Percentiles rank a stretch among this genome's conserved stretches.
These are phyloP conservation scores for Glomeris marginata DNA, from an alignment of 2,888 invertebrate species.

Conservation along the genomic window DNA sequence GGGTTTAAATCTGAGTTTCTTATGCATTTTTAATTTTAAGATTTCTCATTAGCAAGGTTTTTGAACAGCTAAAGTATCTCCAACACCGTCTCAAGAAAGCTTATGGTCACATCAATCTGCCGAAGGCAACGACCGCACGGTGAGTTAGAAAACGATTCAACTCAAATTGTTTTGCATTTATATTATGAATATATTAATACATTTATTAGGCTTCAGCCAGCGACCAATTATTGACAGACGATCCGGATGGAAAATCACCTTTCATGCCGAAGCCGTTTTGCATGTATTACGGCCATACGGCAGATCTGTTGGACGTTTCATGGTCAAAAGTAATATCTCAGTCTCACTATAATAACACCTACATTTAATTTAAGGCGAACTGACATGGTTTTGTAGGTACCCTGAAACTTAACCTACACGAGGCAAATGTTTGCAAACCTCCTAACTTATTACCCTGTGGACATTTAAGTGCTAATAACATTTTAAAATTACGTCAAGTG, in stretches of 20 bases:
- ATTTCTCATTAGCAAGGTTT: background rate
- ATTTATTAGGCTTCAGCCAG: background rate
- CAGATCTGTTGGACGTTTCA: conserved; percentile 88
- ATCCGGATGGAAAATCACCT: conserved; percentile 32
- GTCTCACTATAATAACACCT: too few species aligned
- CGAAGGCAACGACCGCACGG: conserved; percentile 19
- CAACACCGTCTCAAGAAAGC: conserved; percentile 84
- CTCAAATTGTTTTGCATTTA: background rate
- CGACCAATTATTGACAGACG: conserved; percentile 16
- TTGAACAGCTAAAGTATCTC: conserved; percentile 41
- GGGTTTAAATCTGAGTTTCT: too few species aligned
- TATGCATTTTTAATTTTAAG: too few species aligned
- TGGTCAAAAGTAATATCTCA: conserved; percentile 65
- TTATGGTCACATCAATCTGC: conserved; percentile 58
- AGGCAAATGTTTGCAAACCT: too few species aligned
- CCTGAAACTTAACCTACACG: too few species aligned
- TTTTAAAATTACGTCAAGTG: too few species aligned
- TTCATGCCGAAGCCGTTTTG: conserved; percentile 86
- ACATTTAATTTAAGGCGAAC: too few species aligned
- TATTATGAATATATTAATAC: background rate
- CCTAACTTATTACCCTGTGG: too few species aligned
- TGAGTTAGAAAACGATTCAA: conserved; percentile 3
- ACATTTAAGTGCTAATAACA: too few species aligned
- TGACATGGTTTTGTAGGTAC: too few species aligned
- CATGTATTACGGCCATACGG: conserved; percentile 85